phyloP scores from a whole-genome alignment of 2,113 vertebrate genomes.

The Pterocles burchelli region DNA sequence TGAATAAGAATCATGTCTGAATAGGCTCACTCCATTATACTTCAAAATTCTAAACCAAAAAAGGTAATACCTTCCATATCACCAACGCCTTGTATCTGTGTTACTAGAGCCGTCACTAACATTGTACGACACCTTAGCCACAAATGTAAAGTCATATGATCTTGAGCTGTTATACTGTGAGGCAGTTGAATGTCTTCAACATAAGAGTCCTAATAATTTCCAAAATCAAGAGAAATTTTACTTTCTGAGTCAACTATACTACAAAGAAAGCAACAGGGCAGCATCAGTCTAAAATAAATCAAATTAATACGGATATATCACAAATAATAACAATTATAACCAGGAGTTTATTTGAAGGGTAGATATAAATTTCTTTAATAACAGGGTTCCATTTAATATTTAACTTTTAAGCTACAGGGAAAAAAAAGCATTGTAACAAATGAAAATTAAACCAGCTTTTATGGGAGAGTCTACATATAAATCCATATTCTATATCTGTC shows the following conservation, averaged over 20 bases:
- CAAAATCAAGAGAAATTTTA: conserved; percentile 46
- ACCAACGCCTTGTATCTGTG: conserved; percentile 68
- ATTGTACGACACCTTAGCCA: conserved; percentile 86
- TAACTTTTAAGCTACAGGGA: neutral
- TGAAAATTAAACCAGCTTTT: neutral
- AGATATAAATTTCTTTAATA: neutral
- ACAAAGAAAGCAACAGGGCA: neutral
- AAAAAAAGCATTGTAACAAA: neutral
- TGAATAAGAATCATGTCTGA: neutral
- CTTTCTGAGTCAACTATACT: neutral
- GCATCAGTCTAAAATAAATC: neutral
- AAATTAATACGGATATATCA: neutral
- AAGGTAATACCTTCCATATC: conserved; percentile 69
- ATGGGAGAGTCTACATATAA: neutral
- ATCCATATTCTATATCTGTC: neutral
- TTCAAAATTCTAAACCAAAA: neutral
- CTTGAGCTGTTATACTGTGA: conserved; percentile 71
- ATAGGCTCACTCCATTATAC: neutral
- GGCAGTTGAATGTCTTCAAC: conserved; percentile 24
- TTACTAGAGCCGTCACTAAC: conserved; percentile 73
- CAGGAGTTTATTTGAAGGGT: neutral
- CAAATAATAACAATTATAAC: neutral
- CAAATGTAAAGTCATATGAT: conserved; percentile 72
- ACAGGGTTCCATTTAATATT: neutral
- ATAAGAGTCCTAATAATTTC: neutral